These are phyloP conservation scores for Cyclura pinguis DNA, from an alignment of 2,797 vertebrate genomes.

Conservation along the genomic window DNA sequence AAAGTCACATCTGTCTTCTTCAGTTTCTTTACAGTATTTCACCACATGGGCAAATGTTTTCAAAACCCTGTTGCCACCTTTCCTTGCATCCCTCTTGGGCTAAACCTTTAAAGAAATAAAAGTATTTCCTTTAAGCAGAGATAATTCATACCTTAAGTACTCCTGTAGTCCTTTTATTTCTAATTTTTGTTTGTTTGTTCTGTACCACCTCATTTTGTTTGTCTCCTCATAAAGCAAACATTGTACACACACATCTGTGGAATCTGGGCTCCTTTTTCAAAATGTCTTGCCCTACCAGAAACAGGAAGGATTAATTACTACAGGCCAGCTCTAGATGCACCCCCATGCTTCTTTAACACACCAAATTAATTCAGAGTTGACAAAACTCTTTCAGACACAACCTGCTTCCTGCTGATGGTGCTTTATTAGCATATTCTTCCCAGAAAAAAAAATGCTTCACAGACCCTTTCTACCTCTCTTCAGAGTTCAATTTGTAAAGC, in stretches of 20 bases:
- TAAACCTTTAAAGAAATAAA: slow-evolving; percentile 78
- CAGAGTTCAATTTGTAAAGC: slow-evolving; percentile 86
- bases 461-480: slow-evolving; percentile 85
- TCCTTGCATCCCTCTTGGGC: slow-evolving; percentile 62
- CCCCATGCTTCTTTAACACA: slow-evolving; percentile 84
- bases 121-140: slow-evolving; percentile 81
- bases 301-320: slow-evolving; percentile 89
- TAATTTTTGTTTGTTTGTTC: slow-evolving; percentile 81
- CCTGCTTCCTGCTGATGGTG: slow-evolving; percentile 87
- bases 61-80: slow-evolving; percentile 62
- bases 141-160: slow-evolving; percentile 75
- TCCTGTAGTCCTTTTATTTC: slow-evolving; percentile 78
- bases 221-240: slow-evolving; percentile 82
- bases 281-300: slow-evolving; percentile 81
- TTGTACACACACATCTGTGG: slow-evolving; percentile 84
- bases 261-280: slow-evolving; percentile 77
- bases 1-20: slow-evolving; percentile 82
- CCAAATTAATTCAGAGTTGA: slow-evolving; percentile 91
- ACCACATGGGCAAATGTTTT: slow-evolving; percentile 80
- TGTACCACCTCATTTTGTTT: slow-evolving; percentile 78
- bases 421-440: slow-evolving; percentile 89
- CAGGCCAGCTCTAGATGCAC: slow-evolving; percentile 80
- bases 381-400: slow-evolving; percentile 89
- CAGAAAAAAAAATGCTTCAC: slow-evolving; percentile 83
- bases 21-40: slow-evolving; percentile 76